Evolutionary conservation across 2,797 vertebrate genomes (phyloP), one percentile per base, ranked within the genome.

Genomic region (Neosalanx taihuensis): DNA sequence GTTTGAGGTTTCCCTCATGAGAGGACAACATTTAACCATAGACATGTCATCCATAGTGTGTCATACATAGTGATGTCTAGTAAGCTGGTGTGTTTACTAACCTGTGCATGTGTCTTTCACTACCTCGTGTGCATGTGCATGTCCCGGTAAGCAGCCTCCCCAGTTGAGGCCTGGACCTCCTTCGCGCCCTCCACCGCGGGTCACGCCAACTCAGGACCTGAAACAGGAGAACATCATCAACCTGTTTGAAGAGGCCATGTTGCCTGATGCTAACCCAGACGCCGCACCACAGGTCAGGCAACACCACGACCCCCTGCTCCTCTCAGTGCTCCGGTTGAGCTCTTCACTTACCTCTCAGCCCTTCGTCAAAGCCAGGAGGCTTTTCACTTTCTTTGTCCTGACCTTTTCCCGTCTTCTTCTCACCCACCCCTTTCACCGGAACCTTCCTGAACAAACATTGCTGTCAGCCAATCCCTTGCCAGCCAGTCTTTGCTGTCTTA

Each of bases 91-190:
- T 75, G 67, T 53, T 31, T 37, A 73, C 26, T 73, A 69, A 68
- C 18, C 29, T 49, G 51, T 62, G 6, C 69, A 5, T 81, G 49
- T 69, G 15, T 65, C 49, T 37, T 35, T 80, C 37, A 33, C 73
- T 75, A 49, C 71, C 81, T 76, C 15, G 30, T 63, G 59, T 46
- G 59, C 15, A 15, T 49, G 60, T 33, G 6, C 33, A 53, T 23
- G 35, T 35, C 69, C 18, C 53, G 41, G 13, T 46, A 46, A 46
- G 41, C 5, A 12, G 59, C 71, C 67, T 4, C 69, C 33, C 71
- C 81, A 95, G 94, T 84, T 92, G 74, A 95, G 90, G 73, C 94
- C 93, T 73, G 94, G 93, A 2, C 93, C 93, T 5, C 86, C 84
- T 4, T 83, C 86, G 41, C 85, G 88, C 5, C 89, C 89, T 57